Conservation (phyloP, 2,888 invertebrate species). For the Macaria notata region DNA sequence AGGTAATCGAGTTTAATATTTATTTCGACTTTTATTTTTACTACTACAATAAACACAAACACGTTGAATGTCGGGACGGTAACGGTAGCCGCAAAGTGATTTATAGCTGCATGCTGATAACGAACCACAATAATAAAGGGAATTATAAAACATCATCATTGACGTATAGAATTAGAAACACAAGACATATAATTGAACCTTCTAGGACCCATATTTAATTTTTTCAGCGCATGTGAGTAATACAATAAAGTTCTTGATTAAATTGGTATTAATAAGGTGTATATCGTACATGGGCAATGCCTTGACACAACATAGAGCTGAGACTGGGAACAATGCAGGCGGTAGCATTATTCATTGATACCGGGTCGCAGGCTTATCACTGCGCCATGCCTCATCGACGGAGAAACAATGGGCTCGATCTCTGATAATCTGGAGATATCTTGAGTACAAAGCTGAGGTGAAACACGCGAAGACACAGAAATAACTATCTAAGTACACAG, state of each 20-base stretch:
- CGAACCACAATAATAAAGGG: neutral
- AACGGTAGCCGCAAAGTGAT: neutral
- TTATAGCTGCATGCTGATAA: neutral
- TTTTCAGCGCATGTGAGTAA: neutral
- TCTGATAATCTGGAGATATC: constrained; percentile 11
- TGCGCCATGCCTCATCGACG: constrained; percentile 45
- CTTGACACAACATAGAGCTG: constrained; percentile 24
- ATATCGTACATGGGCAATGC: too few relatives aligned
- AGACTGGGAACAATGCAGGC: constrained; percentile 32
- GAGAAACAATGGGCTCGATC: constrained; percentile 42
- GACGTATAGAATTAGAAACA: neutral
- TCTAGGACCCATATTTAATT: neutral
- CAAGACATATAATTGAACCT: neutral
- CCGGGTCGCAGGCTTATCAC: constrained; percentile 35
- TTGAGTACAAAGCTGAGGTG: neutral
- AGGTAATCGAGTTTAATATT: neutral
- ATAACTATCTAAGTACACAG: too few relatives aligned
- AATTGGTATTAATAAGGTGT: too few relatives aligned
- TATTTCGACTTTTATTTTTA: too few relatives aligned
- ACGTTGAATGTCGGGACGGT: neutral
- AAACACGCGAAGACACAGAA: neutral
- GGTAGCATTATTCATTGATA: constrained; percentile 37
- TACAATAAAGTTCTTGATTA: too few relatives aligned
- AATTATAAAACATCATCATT: neutral
- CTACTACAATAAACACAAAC: neutral